Base-by-base conservation (phyloP, 2,888 invertebrate genomes). In the Pherbina coryleti region DNA sequence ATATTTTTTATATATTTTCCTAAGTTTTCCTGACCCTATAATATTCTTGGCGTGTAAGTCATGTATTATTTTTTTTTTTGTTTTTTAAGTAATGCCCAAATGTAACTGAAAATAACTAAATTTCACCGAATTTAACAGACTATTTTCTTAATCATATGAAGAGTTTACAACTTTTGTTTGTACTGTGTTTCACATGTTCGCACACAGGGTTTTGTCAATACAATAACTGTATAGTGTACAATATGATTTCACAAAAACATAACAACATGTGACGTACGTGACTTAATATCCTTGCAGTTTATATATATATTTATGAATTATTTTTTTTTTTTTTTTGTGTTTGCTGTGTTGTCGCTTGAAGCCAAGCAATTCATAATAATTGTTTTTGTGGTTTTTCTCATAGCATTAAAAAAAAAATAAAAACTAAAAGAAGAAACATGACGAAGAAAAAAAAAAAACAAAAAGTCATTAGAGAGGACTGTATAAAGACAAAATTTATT, bases 221-320 rank as follows among this genome's bases (percentile, higher is more conserved):
- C 37, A 37, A 37, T 37, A 37, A 37, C 8, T 44, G 11, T 44
- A 44, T 44, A 44, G 44, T 44, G 3, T 14, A 11, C 11, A 44
- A 14, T 11, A 44, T 37, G 5, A 37, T 8, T 37, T 37, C 22
- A 64, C 17, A 66, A 64, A 66, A 75, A 44, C 51, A 22, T 28
- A 55, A 49, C 74, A 75, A 75, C 74, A 75, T 66, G 74, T 75
- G 66, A 66, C 14, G 66, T 75, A 75, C 74, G 74, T 75, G 74
- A 75, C 74, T 75, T 75, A 75, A 75, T 75, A 75, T 66, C 19
- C n/a, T 53, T 66, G 53, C 74, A 22, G 53, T 62, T 51, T 19
- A 74, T 28, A 64, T 34, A 7, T 70, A 19, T 34, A 31, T 66
- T 14, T 28, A 25, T 14, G 4, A 25, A 3, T 28, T 7, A 34